These are phyloP conservation scores for Caradrina kadenii DNA, from an alignment of 2,888 invertebrate genomes.

Conservation along the genomic window DNA sequence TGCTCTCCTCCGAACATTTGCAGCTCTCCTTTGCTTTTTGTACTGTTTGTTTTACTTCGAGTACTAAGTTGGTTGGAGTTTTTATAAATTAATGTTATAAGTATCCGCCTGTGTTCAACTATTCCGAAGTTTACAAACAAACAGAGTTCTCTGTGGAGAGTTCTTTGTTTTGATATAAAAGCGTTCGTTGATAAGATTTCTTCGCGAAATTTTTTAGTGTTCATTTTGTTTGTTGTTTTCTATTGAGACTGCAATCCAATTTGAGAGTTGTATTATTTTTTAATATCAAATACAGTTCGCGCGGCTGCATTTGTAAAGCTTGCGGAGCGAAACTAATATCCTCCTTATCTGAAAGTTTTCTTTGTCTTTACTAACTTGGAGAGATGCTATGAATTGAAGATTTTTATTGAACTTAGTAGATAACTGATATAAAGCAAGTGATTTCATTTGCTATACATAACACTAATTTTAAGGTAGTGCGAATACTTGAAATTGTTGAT, in stretches of 20 bases:
- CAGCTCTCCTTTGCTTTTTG: conserved; percentile 63
- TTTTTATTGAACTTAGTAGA: conserved; percentile 29
- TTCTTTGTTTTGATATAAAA: conserved; percentile 63
- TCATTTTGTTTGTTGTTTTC: conserved; percentile 58
- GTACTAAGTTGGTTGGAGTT: conserved; percentile 66
- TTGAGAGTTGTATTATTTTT: conserved; percentile 50
- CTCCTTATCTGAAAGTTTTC: conserved; percentile 32
- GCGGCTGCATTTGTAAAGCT: conserved; percentile 45
- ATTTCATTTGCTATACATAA: conserved; percentile 9
- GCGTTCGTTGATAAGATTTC: conserved; percentile 62
- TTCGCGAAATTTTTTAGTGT: conserved; percentile 56
- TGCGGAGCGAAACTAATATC: conserved; percentile 53
- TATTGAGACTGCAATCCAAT: conserved; percentile 58
- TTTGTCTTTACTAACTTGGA: conserved; percentile 44
- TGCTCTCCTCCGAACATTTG: conserved; percentile 70
- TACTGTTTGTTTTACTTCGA: conserved; percentile 69
- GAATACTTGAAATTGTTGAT: background rate
- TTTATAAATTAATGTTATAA: conserved; percentile 67
- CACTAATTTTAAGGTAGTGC: background rate
- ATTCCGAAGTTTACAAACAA: conserved; percentile 65
- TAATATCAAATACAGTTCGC: conserved; percentile 49
- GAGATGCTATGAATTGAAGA: conserved; percentile 38
- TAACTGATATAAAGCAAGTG: conserved; percentile 12
- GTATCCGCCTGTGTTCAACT: conserved; percentile 63
- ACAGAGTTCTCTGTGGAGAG: conserved; percentile 44